Evolutionary conservation across 2,113 vertebrate species (phyloP).

Genomic region (Leptosomus discolor): DNA sequence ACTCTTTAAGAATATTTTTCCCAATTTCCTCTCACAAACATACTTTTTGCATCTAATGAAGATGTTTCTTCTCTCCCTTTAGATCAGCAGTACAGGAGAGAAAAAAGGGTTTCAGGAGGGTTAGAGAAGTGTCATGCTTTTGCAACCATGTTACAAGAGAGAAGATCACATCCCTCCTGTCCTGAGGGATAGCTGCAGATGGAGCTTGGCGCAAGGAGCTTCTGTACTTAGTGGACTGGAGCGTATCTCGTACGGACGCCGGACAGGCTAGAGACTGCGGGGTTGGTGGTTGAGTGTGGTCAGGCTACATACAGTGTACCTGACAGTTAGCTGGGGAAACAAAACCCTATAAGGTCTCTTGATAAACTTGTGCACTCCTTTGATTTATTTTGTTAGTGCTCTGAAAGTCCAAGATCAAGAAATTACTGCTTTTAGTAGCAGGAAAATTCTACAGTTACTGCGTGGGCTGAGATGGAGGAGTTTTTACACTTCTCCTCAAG

Average conservation of each 20-base stretch:
- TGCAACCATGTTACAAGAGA: background rate
- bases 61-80: background rate
- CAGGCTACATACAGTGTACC: background rate
- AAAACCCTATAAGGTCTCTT: background rate
- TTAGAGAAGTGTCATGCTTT: fast-evolving
- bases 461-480: background rate
- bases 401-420: background rate
- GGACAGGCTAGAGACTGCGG: background rate
- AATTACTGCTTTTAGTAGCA: background rate
- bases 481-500: constrained; percentile 1
- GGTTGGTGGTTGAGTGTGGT: fast-evolving
- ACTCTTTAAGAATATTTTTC: background rate
- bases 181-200: background rate
- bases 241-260: background rate
- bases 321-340: background rate
- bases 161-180: background rate
- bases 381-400: background rate
- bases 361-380: background rate
- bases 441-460: background rate
- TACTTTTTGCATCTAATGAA: background rate
- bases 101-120: background rate
- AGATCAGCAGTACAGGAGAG: background rate
- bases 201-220: background rate
- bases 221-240: background rate
- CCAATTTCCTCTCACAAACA: background rate